Conservation (phyloP, 2,888 invertebrate species). For the Erynnis tages region DNA sequence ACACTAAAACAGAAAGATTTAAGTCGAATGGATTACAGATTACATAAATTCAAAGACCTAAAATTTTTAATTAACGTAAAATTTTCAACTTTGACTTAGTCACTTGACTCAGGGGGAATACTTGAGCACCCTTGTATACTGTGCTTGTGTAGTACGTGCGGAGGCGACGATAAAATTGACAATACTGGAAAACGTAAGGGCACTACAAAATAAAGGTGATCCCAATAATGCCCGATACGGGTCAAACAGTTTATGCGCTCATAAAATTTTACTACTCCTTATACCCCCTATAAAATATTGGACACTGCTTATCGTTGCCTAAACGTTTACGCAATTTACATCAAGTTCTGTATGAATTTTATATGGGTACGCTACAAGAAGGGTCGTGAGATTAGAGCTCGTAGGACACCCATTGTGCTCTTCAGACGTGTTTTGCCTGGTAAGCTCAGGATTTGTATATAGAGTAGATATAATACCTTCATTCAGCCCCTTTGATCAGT, state of each 20-base stretch:
- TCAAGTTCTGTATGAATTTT: conserved; percentile 5
- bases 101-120: no score
- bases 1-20: no score
- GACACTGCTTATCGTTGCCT: conserved; percentile 13
- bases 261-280: conserved; percentile 20
- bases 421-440: neutral
- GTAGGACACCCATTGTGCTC: no score
- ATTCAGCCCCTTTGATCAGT: no score
- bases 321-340: conserved; percentile 19
- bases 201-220: conserved; percentile 16
- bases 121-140: no score
- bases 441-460: neutral
- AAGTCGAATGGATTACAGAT: no score
- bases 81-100: no score
- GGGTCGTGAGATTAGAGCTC: neutral
- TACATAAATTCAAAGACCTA: no score
- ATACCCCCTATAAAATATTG: conserved; percentile 16
- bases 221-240: conserved; percentile 7
- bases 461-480: neutral
- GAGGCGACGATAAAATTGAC: conserved; percentile 9
- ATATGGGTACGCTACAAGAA: neutral
- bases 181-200: conserved; percentile 11
- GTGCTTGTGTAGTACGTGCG: no score
- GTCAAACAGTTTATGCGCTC: conserved; percentile 19
- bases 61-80: no score